Evolutionary conservation across 2,888 invertebrate species (phyloP).

Genomic region (Pheosia gnoma): DNA sequence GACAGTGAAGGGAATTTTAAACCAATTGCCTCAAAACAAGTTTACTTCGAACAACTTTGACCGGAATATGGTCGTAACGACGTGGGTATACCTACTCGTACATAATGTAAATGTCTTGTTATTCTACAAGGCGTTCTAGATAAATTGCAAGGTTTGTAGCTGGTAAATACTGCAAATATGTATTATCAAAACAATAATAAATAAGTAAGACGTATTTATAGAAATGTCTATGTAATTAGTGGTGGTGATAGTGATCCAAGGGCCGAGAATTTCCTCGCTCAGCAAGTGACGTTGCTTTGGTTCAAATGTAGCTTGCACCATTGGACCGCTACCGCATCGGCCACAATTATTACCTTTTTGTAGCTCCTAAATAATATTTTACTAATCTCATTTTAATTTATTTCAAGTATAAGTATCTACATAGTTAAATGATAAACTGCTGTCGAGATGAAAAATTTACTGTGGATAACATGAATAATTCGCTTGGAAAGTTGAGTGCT

Average conservation of each 20-base stretch:
- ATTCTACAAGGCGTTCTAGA: constrained; percentile 34
- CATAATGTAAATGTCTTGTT: constrained; percentile 23
- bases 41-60: constrained; percentile 24
- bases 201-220: not conserved
- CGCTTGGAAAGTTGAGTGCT: constrained; percentile 45
- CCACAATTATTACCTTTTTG: too few species aligned
- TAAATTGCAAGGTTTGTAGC: constrained; percentile 25
- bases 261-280: too few species aligned
- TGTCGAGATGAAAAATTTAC: constrained; percentile 25
- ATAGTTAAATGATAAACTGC: constrained; percentile 16
- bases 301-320: too few species aligned
- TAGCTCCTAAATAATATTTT: too few species aligned
- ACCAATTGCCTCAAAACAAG: constrained; percentile 18
- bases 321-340: too few species aligned
- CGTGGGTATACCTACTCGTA: constrained; percentile 29
- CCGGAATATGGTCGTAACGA: constrained; percentile 12
- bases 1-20: constrained; percentile 33
- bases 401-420: too few species aligned
- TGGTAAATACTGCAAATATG: constrained; percentile 11
- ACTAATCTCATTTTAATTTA: too few species aligned
- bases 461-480: constrained; percentile 43
- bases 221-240: too few species aligned
- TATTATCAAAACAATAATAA: constrained; percentile 1
- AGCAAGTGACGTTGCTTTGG: too few species aligned
- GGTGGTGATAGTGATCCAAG: too few species aligned